Evolutionary conservation across 2,888 invertebrate species (phyloP).

Genomic region (Oligia strigilis): DNA sequence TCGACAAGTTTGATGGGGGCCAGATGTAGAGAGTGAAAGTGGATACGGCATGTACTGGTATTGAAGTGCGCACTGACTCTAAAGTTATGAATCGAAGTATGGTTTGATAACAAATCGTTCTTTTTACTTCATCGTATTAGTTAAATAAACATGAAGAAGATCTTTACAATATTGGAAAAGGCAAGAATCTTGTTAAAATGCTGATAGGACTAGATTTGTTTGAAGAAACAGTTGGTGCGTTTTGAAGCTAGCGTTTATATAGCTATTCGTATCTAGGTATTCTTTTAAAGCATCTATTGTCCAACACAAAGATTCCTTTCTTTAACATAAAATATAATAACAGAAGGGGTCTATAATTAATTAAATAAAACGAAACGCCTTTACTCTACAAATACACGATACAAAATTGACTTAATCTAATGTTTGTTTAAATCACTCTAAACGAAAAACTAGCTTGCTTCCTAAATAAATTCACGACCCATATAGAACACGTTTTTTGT

Average conservation of each 20-base stretch:
- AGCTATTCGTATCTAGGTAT: neutral
- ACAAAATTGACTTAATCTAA: neutral
- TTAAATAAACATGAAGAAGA: neutral
- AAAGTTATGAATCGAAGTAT: neutral
- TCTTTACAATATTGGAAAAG: neutral
- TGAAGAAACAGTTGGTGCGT: neutral
- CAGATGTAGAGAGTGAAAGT: conserved; percentile 71
- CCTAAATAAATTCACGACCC: neutral
- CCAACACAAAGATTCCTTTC: neutral
- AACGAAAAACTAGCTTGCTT: neutral
- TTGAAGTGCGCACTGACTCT: conserved; percentile 19
- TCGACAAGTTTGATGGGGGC: conserved; percentile 65
- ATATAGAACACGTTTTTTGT: conserved; percentile 16
- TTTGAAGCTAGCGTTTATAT: neutral
- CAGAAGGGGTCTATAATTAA: neutral
- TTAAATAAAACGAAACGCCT: neutral
- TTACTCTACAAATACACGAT: neutral
- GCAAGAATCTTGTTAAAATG: neutral
- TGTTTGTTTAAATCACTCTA: neutral
- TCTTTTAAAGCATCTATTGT: neutral
- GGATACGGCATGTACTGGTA: conserved; percentile 72
- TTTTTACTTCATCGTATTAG: neutral
- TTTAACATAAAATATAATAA: neutral
- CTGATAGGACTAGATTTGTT: neutral
- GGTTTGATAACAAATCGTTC: neutral